These are phyloP conservation scores for Lepisosteus osseus DNA, from an alignment of 2,113 vertebrate species.

Conservation along the genomic window DNA sequence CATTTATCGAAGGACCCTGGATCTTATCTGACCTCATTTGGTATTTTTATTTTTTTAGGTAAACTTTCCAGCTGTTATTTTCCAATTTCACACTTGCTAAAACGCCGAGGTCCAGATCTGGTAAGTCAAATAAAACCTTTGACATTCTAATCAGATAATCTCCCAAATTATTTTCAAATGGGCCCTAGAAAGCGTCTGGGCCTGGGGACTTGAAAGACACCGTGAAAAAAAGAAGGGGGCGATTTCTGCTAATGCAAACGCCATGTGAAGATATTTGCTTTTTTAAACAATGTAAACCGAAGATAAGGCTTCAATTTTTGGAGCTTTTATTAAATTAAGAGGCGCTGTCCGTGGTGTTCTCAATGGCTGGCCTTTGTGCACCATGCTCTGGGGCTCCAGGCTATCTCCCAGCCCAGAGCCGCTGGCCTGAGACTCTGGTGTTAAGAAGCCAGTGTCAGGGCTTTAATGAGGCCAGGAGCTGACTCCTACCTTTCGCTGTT, in stretches of 20 bases:
- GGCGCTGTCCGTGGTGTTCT: not conserved
- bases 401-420: not conserved
- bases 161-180: slow-evolving; percentile 27
- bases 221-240: not conserved
- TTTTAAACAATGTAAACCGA: not conserved
- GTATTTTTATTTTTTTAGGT: not conserved
- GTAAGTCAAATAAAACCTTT: slow-evolving; percentile 24
- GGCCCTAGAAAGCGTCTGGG: slow-evolving; percentile 12
- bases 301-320: slow-evolving; percentile 12
- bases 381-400: not conserved
- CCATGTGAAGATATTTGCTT: slow-evolving; percentile 14
- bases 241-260: not conserved
- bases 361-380: slow-evolving; percentile 10
- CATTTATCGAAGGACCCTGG: not conserved
- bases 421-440: not conserved
- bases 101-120: slow-evolving; percentile 15
- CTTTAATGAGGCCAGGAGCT: slow-evolving; percentile 35
- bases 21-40: slow-evolving; percentile 4
- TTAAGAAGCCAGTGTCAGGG: slow-evolving; percentile 18
- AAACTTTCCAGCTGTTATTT: slow-evolving; percentile 4
- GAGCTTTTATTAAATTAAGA: slow-evolving; percentile 14
- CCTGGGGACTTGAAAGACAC: slow-evolving; percentile 6
- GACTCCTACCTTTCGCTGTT: slow-evolving; percentile 37
- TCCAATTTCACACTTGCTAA: slow-evolving; percentile 22
- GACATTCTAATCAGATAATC: slow-evolving; percentile 18